phyloP scores from a whole-genome alignment of 2,797 vertebrate genomes.

The Leontocebus nigricollis region DNA sequence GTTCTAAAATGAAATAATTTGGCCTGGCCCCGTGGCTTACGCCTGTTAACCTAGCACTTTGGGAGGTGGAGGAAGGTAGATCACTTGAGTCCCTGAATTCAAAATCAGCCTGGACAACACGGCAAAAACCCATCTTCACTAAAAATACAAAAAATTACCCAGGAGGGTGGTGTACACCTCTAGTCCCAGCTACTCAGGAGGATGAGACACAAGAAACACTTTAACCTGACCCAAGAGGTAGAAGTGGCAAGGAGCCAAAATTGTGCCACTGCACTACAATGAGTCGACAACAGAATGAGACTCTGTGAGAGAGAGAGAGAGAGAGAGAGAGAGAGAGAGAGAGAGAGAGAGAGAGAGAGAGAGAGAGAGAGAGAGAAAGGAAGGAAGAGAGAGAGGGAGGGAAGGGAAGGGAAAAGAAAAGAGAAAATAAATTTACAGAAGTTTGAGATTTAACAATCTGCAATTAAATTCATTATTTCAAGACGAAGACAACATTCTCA shows the following conservation, averaged over 20 bases:
- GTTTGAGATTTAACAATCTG: neutral
- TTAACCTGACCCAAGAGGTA: neutral
- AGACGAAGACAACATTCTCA: neutral
- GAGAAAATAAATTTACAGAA: neutral
- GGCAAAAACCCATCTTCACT: neutral
- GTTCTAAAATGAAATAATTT: neutral
- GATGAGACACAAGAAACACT: neutral
- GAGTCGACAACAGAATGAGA: neutral
- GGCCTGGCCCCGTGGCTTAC: neutral
- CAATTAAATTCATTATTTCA: neutral
- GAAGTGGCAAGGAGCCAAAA: neutral
- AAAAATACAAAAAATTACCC: neutral
- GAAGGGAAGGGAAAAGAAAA: no score
- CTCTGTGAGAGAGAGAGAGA: rapidly evolving
- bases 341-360: rapidly evolving
- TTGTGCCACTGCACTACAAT: neutral
- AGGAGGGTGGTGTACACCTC: neutral
- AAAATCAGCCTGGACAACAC: neutral
- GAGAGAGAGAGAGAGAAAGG: rapidly evolving
- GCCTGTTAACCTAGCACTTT: neutral
- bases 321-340: rapidly evolving
- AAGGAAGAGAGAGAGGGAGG: no score
- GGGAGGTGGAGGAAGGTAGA: neutral
- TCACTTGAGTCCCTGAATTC: neutral
- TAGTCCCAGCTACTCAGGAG: neutral